These are phyloP conservation scores for Magallana gigas DNA, from an alignment of 1,140 invertebrate genomes.

Conservation along the genomic window DNA sequence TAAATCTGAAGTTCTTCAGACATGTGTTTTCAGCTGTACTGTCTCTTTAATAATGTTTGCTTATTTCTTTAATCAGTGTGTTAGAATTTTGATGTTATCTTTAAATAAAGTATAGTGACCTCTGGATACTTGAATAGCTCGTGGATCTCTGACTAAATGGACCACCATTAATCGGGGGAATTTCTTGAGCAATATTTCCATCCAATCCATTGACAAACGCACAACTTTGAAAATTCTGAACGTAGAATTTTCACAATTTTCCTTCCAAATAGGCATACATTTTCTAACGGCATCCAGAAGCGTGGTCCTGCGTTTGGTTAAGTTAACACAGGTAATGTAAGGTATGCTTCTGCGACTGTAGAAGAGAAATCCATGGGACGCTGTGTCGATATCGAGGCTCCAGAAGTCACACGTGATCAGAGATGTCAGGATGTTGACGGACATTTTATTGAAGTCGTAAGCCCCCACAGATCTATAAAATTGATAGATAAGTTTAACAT, in stretches of 20 bases:
- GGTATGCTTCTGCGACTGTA: not conserved
- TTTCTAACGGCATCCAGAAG: not conserved
- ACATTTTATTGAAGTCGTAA: not conserved
- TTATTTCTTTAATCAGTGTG: too few species aligned
- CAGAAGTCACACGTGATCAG: not conserved
- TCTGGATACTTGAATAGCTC: conserved; percentile 22
- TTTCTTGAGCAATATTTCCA: conserved; percentile 7
- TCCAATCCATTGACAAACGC: conserved; percentile 40
- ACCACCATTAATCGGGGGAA: conserved; percentile 43
- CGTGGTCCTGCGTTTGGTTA: not conserved
- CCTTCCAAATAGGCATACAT: not conserved
- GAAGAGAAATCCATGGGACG: not conserved
- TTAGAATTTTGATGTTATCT: too few species aligned
- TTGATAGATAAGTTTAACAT: too few species aligned
- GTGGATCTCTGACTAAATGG: conserved; percentile 44
- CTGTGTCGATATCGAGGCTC: not conserved
- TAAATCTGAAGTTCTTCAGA: too few species aligned
- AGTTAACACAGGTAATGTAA: conserved; percentile 1
- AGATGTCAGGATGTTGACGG: not conserved
- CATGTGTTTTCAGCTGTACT: not conserved
- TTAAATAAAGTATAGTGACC: not conserved
- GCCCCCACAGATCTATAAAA: not conserved
- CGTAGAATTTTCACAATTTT: not conserved
- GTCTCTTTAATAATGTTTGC: too few species aligned
- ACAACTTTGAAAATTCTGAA: conserved; percentile 39